Evolutionary conservation across 2,888 invertebrate species (phyloP), one percentile per base, ranked within the genome.

Genomic region (Drosophila helvetica): DNA sequence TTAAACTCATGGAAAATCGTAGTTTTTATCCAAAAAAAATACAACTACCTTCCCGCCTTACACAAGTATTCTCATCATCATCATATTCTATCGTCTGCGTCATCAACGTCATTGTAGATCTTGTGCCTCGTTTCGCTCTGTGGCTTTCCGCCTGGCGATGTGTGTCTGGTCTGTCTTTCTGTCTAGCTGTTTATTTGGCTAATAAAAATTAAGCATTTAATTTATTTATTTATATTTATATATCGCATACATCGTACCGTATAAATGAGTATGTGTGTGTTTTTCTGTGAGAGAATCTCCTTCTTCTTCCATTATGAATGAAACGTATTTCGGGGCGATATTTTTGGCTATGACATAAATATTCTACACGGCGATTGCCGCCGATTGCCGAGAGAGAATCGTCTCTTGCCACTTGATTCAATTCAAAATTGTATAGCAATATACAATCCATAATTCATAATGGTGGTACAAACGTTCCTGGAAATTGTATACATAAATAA

Each of bases 321-420:
- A 82, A 82, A 59, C 58, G 74, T 68, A 65, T 22, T 67, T 55
- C 42, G 51, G 45, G 46, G 25, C 50, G 46, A 19, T 85, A 84
- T 85, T 87, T 83, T 83, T 78, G 78, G 81, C 83, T 86, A 88
- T 86, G 83, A 88, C 83, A 81, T 78, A 81, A 86, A 86, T 83
- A n/a, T 38, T 38, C 38, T n/a, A 38, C 38, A 38, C 38, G 38
- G 15, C 38, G 38, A 38, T 38, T 38, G 33, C 33, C 33, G 33
- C 33, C 33, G 10, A 33, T 33, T 33, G 38, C 38, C 15, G 38
- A 38, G 38, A n/a, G 38, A 38, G 38, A n/a, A 38, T n/a, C 6
- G 38, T 7, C 7, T 38, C 38, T 38, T 38, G 38, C 38, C 15
- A 38, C 38, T 38, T 38, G 38, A 38, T 38, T 38, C 1, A 1